Conservation (phyloP, 2,888 invertebrate genomes). For the Dasysyrphus albostriatus region DNA sequence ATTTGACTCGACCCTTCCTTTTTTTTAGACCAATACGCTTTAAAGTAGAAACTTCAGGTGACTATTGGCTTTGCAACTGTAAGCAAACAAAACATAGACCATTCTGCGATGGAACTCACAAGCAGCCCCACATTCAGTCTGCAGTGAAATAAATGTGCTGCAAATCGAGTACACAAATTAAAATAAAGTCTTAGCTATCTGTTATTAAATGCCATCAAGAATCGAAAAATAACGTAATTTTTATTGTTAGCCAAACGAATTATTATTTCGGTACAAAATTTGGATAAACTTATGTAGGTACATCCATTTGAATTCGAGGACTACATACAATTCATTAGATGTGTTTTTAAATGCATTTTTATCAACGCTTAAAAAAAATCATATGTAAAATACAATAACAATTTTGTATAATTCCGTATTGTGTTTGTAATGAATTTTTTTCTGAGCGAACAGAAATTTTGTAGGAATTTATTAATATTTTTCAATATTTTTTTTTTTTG, state of each 20-base stretch:
- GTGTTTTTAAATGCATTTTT: too few species aligned
- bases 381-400: too few species aligned
- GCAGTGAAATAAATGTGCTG: slow-evolving; percentile 81
- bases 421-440: too few species aligned
- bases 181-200: neutral
- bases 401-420: too few species aligned
- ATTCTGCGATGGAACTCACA: slow-evolving; percentile 98
- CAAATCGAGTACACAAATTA: neutral
- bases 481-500: too few species aligned
- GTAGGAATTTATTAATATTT: too few species aligned
- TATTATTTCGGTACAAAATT: neutral
- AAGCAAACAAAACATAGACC: slow-evolving; percentile 97
- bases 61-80: slow-evolving; percentile 99
- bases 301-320: too few species aligned
- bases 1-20: neutral
- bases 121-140: slow-evolving; percentile 88
- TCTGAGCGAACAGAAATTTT: too few species aligned
- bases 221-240: neutral
- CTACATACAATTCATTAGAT: too few species aligned
- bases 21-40: slow-evolving; percentile 90
- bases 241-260: neutral
- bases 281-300: neutral
- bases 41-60: slow-evolving; percentile 92
- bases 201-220: neutral
- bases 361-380: too few species aligned